Evolutionary conservation across 2,797 vertebrate species (phyloP), one percentile per base, ranked within the genome.

Genomic region (Philypnodon macrostomus): DNA sequence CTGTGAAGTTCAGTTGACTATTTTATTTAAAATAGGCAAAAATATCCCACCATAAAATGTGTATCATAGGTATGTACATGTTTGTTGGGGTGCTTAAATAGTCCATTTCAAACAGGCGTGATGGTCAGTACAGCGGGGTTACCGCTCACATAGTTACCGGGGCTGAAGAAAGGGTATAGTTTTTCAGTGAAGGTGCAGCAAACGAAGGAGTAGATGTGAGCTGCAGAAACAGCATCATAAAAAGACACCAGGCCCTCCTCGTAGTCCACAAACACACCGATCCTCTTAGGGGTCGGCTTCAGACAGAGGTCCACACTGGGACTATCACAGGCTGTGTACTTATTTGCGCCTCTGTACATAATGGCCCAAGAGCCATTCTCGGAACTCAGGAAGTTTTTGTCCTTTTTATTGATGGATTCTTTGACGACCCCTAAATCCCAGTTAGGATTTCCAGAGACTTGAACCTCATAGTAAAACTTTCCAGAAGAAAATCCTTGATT

Each of bases 401-500:
- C 5, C 16, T 45, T 45, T 9, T 19, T 45, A 19, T 45, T 24
- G 1, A 31, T 31, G 0, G 26, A 18, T 19, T 31, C 41, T 31
- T 31, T 18, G 11, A 31, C 27, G 0, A 45, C 26, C 3, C 41
- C 41, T 2, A 45, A 11, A 1, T 30, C 14, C 41, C 41, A 45
- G 10, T 31, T 16, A 3, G 19, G 1, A 2, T 41, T 27, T 2
- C 23, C 39, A 4, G 2, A 14, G 4, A 41, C 39, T 5, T 27
- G 41, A 45, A 45, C 41, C 7, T 45, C 41, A 7, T 7, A 45
- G 27, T 45, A 45, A 31, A 31, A 45, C 29, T n/a, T 30, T 12
- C 16, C 41, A 4, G 13, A 10, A 9, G 23, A 8, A 16, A 27
- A 41, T 4, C 27, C 17, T n/a, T 31, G 15, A 4, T 45, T 46